A percentile compares a stretch with the other conserved stretches of the same genome.
These are phyloP conservation scores for Ypsolopha sequella DNA, from an alignment of 2,888 invertebrate genomes.

Conservation along the genomic window DNA sequence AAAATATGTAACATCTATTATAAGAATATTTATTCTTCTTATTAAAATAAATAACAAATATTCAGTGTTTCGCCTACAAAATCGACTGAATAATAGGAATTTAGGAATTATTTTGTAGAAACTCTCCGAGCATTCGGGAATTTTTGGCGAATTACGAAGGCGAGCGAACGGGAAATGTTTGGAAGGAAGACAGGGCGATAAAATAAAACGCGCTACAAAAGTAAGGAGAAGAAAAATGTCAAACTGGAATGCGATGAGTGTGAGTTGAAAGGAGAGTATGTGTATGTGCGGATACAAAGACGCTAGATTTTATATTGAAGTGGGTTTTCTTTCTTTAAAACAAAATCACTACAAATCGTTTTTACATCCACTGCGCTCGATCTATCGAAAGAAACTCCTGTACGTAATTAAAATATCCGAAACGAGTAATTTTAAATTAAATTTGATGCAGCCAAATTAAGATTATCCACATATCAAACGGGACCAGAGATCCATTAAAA, in stretches of 20 bases:
- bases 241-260: constrained; percentile 35
- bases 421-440: background rate
- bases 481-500: constrained; percentile 1
- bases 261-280: constrained; percentile 9
- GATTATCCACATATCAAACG: background rate
- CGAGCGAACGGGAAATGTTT: constrained; percentile 34
- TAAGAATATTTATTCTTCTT: too few species aligned
- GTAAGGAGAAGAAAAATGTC: constrained; percentile 35
- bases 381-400: background rate
- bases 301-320: background rate
- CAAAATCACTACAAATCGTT: background rate
- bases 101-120: background rate
- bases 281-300: constrained; percentile 1
- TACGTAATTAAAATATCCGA: background rate
- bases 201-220: constrained; percentile 45
- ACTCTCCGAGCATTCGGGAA: constrained; percentile 20
- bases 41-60: too few species aligned
- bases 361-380: background rate
- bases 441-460: background rate
- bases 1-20: too few species aligned
- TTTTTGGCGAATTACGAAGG: constrained; percentile 33
- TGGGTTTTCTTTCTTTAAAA: background rate
- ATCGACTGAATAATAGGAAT: background rate
- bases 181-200: constrained; percentile 42
- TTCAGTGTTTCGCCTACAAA: too few species aligned